Evolutionary conservation across 1,140 invertebrate genomes (phyloP).

Genomic region (Piezodorus guildinii): DNA sequence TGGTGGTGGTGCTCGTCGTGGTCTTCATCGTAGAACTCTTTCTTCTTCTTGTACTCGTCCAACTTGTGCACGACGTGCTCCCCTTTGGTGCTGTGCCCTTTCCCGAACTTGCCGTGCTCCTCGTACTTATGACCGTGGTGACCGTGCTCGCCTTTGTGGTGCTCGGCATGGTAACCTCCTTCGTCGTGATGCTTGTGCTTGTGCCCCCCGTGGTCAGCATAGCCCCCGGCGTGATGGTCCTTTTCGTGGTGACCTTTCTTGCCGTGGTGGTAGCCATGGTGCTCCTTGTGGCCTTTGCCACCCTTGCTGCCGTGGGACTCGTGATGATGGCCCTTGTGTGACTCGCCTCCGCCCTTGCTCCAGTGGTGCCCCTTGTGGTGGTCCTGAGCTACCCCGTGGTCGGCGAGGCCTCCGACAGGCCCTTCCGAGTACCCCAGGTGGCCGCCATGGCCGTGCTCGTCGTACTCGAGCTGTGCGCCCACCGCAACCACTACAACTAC

Average conservation of each 20-base stretch:
- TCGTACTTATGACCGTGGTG: slow-evolving; percentile 54
- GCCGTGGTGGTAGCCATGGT: slow-evolving; percentile 40
- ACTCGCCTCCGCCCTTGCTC: slow-evolving; percentile 44
- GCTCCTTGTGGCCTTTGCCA: slow-evolving; percentile 41
- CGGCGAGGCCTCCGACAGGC: neutral
- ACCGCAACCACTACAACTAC: neutral
- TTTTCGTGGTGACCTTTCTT: slow-evolving; percentile 55
- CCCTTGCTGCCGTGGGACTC: slow-evolving; percentile 45
- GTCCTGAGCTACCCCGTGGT: neutral
- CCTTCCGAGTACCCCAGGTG: neutral
- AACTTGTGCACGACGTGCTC: slow-evolving; percentile 56
- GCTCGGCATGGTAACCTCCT: slow-evolving; percentile 31
- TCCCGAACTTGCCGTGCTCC: slow-evolving; percentile 48
- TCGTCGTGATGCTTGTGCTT: slow-evolving; percentile 53
- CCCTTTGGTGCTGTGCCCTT: slow-evolving; percentile 49
- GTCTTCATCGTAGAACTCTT: slow-evolving; percentile 54
- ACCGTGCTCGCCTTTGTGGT: slow-evolving; percentile 46
- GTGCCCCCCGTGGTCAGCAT: slow-evolving; percentile 47
- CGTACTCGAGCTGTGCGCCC: too few relatives aligned
- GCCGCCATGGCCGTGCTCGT: neutral
- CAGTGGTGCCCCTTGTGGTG: slow-evolving; percentile 26
- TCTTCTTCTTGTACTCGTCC: slow-evolving; percentile 59
- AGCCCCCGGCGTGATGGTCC: slow-evolving; percentile 50
- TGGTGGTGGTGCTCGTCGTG: slow-evolving; percentile 49
- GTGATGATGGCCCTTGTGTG: slow-evolving; percentile 45